Conservation (phyloP, 2,797 vertebrate genomes). For the Nyctalus aviator region DNA sequence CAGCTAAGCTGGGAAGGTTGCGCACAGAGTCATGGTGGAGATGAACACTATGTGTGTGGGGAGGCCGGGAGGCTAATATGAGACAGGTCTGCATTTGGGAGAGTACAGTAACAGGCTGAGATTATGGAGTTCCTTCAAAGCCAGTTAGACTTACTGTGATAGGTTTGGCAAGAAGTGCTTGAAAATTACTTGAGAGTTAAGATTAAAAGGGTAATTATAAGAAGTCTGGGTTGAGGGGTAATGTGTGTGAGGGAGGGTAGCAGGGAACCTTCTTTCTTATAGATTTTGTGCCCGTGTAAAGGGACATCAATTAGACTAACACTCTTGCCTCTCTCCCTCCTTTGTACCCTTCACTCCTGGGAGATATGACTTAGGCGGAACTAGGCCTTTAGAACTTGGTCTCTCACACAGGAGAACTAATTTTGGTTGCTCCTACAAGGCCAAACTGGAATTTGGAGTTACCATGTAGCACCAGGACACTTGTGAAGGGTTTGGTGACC, state of each 20-base stretch:
- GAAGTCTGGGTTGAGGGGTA: background rate
- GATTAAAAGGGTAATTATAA: background rate
- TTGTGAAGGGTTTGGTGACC: background rate
- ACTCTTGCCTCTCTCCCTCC: background rate
- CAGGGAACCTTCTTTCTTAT: background rate
- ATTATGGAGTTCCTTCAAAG: conserved; percentile 20
- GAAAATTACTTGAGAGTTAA: background rate
- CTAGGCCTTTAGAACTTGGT: background rate
- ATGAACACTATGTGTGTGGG: rapidly evolving
- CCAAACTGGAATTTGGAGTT: background rate
- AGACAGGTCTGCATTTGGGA: background rate
- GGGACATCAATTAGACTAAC: background rate
- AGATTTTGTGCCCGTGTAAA: background rate
- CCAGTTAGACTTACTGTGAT: background rate
- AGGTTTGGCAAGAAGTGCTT: conserved; percentile 23
- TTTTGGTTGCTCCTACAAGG: background rate
- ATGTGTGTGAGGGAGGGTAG: background rate
- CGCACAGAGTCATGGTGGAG: background rate
- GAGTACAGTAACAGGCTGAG: background rate
- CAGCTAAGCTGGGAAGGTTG: background rate
- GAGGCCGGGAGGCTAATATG: background rate
- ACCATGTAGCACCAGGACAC: background rate
- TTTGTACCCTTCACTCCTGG: background rate
- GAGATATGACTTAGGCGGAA: background rate
- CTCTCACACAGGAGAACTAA: background rate